Percentiles rank a stretch among this genome's conserved stretches.
Conservation (phyloP, 2,797 vertebrate genomes). For the Spinibarbus caldwelli region DNA sequence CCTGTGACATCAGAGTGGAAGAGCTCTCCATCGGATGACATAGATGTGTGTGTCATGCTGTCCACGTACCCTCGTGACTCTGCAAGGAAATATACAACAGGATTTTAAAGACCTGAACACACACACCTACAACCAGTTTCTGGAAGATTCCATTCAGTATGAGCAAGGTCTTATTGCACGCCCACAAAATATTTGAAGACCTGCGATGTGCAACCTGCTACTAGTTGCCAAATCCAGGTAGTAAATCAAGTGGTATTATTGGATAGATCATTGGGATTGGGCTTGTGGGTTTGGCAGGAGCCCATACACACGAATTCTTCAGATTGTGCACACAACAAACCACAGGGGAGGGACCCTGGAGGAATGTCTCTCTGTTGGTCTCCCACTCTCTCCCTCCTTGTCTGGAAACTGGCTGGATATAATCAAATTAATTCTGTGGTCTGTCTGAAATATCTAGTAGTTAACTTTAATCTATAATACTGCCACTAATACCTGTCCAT, state of each 20-base stretch:
- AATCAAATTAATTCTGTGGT: background rate
- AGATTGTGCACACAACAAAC: conserved; percentile 58
- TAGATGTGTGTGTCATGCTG: conserved; percentile 70
- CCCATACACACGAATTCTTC: conserved; percentile 56
- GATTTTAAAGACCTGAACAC: conserved; percentile 13
- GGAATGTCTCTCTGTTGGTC: too few relatives aligned
- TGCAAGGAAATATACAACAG: conserved; percentile 61
- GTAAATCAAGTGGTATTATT: conserved; percentile 47
- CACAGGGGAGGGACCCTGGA: conserved; percentile 33
- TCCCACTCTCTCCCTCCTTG: background rate
- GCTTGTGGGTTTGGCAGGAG: conserved; percentile 27
- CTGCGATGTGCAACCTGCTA: too few relatives aligned
- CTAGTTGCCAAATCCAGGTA: too few relatives aligned
- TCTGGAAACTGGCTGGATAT: background rate
- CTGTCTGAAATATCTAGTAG: background rate
- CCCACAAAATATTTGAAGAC: conserved; percentile 30
- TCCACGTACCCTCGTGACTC: conserved; percentile 83
- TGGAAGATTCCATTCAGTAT: conserved; percentile 1
- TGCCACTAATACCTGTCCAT: background rate
- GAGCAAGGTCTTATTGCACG: background rate
- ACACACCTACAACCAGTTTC: background rate
- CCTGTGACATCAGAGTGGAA: conserved; percentile 74
- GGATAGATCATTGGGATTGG: conserved; percentile 11
- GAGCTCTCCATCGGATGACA: conserved; percentile 78
- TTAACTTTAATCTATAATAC: too few relatives aligned